Base-by-base conservation (phyloP, 2,113 vertebrate species). In the Sturnus vulgaris region DNA sequence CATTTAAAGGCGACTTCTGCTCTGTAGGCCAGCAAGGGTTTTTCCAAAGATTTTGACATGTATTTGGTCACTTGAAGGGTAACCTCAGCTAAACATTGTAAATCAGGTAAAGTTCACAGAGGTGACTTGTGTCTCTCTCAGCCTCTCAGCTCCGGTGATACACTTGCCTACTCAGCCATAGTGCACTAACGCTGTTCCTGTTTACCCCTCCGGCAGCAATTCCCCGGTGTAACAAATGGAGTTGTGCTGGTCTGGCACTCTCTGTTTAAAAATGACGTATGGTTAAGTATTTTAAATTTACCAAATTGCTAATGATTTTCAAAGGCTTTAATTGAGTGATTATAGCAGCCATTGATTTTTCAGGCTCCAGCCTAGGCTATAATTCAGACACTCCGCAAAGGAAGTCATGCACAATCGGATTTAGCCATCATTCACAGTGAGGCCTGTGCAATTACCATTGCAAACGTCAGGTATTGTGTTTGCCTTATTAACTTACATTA, bases 311-410 rank as follows among this genome's bases (percentile, higher is more conserved):
- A 82, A 75, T 82, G 70, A 85, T 95, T 96, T 86, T 56, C 71
- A 88, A 89, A 91, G 77, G 33, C 50, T 90, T 90, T 89, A 94
- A 90, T 42, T 81, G 88, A 90, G 86, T 90, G 87, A 92, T 93
- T 95, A 86, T 81, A 85, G 77, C 69, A 90, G 21, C 39, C 93
- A 35, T 90, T 95, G 88, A 77, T 96, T 96, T 95, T 93, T 46
- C 81, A 94, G 88, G 63, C 57, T 88, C 92, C 60, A 39, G 8
- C 71, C 47, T 86, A 15, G 0, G 0, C 83, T 78, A 86, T 94
- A 78, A 91, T 83, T 95, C 57, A 94, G 69, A 70, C 37, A 3
- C 52, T 95, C 12, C 0, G 5, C 71, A 40, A 69, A 94, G 73
- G 50, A 95, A 93, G 86, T 86, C 61, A 61, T 2, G 9, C 39